These are phyloP conservation scores for Sibirionetta formosa DNA, from an alignment of 2,797 vertebrate species.

Conservation along the genomic window DNA sequence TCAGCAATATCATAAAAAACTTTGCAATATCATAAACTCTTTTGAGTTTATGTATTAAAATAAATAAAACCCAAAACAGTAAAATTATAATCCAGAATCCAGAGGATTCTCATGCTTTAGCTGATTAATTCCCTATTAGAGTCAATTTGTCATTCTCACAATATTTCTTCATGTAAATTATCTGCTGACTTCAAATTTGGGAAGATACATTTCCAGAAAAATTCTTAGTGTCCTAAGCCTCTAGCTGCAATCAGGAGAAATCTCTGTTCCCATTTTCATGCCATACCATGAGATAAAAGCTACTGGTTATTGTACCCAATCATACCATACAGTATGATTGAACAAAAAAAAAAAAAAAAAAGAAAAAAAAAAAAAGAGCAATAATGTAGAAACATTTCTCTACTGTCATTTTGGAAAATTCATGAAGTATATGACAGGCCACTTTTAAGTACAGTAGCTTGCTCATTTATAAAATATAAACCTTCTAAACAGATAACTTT, in stretches of 20 bases:
- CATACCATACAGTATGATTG: background rate
- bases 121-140: constrained; percentile 50
- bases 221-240: background rate
- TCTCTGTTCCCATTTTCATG: background rate
- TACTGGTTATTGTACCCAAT: background rate
- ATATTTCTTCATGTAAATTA: background rate
- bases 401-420: constrained; percentile 44
- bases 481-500: constrained; percentile 51
- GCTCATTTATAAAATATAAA: constrained; percentile 72
- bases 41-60: background rate
- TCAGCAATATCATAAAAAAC: background rate
- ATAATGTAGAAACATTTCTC: constrained; percentile 6
- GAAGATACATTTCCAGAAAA: background rate
- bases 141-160: background rate
- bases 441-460: constrained; percentile 44
- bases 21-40: background rate
- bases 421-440: constrained; percentile 12
- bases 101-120: constrained; percentile 29
- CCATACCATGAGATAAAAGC: background rate
- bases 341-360: constrained; percentile 54
- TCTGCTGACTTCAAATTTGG: background rate
- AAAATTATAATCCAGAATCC: constrained; percentile 17
- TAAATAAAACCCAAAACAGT: constrained; percentile 1
- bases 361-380: constrained; percentile 44
- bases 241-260: background rate